These are phyloP conservation scores for Zaprionus inermis DNA, from an alignment of 1,140 invertebrate species.

Conservation along the genomic window DNA sequence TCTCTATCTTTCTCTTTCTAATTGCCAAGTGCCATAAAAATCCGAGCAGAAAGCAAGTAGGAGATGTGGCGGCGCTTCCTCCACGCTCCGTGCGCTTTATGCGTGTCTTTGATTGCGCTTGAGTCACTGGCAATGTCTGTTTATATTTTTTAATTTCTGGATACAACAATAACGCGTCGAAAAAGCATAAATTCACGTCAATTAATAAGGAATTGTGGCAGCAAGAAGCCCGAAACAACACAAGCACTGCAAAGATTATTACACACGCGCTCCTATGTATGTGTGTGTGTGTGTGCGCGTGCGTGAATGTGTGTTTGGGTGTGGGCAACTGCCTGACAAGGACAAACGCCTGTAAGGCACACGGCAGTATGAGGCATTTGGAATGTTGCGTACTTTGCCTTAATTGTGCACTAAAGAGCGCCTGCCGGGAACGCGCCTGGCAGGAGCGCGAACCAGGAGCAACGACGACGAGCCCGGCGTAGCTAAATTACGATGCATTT, in stretches of 20 bases:
- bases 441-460: not conserved
- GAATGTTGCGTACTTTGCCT: conserved; percentile 68
- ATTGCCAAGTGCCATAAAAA: conserved; percentile 80
- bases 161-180: conserved; percentile 77
- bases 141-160: conserved; percentile 80
- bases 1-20: conserved; percentile 34
- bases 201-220: conserved; percentile 79
- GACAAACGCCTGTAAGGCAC: conserved; percentile 10
- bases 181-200: conserved; percentile 81
- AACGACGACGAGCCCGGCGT: conserved; percentile 8
- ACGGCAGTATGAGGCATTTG: conserved; percentile 23
- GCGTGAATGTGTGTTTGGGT: conserved; percentile 4
- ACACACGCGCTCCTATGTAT: conserved; percentile 36
- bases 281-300: conserved; percentile 13
- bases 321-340: conserved; percentile 9
- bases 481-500: conserved; percentile 82
- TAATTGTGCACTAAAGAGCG: conserved; percentile 79
- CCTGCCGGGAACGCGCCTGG: conserved; percentile 13
- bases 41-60: conserved; percentile 20
- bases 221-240: conserved; percentile 43
- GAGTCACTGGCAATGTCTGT: conserved; percentile 53
- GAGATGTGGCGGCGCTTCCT: not conserved
- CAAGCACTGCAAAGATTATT: conserved; percentile 67
- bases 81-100: conserved; percentile 59
- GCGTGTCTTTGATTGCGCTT: conserved; percentile 40